These are phyloP conservation scores for Chaetophractus vellerosus DNA, from an alignment of 2,797 vertebrate genomes.

Conservation along the genomic window DNA sequence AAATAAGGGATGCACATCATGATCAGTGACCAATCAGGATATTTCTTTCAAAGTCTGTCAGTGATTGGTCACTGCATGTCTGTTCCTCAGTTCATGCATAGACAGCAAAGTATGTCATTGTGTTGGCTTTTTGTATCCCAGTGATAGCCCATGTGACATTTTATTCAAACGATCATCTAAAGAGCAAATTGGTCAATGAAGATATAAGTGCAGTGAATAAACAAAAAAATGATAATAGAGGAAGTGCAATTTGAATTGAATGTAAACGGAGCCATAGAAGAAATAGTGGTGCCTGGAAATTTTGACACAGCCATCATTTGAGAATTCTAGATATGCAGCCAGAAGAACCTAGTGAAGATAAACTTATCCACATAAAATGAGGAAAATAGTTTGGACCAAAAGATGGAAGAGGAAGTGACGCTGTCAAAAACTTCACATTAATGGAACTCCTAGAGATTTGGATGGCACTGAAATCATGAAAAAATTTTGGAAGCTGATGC, in stretches of 20 bases:
- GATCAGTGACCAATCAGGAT: background rate
- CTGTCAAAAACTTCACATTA: constrained; percentile 10
- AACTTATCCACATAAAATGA: background rate
- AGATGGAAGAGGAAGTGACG: background rate
- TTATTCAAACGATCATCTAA: background rate
- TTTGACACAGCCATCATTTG: background rate
- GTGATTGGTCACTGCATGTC: background rate
- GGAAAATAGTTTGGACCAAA: background rate
- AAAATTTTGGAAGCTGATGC: background rate
- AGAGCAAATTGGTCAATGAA: background rate
- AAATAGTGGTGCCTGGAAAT: background rate
- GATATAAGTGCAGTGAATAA: background rate
- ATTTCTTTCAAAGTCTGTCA: background rate
- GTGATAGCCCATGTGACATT: background rate
- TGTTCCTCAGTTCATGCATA: background rate
- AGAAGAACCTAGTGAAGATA: background rate
- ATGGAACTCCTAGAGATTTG: background rate
- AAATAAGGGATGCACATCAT: background rate
- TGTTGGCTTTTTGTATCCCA: background rate
- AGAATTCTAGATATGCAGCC: background rate
- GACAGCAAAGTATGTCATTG: background rate
- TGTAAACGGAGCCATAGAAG: background rate
- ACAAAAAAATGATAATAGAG: background rate
- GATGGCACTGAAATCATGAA: background rate
- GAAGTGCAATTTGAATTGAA: background rate